phyloP scores from a whole-genome alignment of 2,888 invertebrate species.

The Ophion obscuratus region DNA sequence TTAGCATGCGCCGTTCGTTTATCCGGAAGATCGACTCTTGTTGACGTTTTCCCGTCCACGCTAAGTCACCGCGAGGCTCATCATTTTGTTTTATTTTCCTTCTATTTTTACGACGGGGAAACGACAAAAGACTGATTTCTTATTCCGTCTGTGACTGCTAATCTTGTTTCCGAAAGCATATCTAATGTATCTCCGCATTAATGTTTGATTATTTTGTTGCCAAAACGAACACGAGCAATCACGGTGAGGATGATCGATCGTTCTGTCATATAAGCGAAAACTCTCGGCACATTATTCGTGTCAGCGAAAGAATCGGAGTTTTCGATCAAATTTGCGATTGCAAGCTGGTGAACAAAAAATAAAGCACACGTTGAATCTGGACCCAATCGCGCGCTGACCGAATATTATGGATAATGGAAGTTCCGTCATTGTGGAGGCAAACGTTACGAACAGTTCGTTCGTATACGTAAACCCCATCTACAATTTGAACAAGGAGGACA shows the following conservation, averaged over 20 bases:
- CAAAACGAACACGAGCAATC: constrained; percentile 2
- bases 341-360: neutral
- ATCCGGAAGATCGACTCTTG: neutral
- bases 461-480: constrained; percentile 83
- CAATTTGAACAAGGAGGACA: constrained; percentile 90
- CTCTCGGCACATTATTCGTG: neutral
- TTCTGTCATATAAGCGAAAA: neutral
- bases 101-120: neutral
- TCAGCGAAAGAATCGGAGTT: neutral
- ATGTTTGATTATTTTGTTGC: constrained; percentile 44
- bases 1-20: neutral
- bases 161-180: neutral
- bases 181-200: neutral
- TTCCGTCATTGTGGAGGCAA: constrained; percentile 54
- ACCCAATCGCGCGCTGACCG: neutral
- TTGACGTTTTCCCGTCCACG: neutral
- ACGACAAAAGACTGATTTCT: constrained; percentile 15
- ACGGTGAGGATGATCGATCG: constrained; percentile 15
- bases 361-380: neutral
- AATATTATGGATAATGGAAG: constrained; percentile 54
- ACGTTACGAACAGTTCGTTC: constrained; percentile 71
- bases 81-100: neutral
- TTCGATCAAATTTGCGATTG: neutral
- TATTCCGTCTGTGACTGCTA: constrained; percentile 51
- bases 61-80: neutral